Evolutionary conservation across 2,888 invertebrate species (phyloP).

Genomic region (Abscondita cerata): DNA sequence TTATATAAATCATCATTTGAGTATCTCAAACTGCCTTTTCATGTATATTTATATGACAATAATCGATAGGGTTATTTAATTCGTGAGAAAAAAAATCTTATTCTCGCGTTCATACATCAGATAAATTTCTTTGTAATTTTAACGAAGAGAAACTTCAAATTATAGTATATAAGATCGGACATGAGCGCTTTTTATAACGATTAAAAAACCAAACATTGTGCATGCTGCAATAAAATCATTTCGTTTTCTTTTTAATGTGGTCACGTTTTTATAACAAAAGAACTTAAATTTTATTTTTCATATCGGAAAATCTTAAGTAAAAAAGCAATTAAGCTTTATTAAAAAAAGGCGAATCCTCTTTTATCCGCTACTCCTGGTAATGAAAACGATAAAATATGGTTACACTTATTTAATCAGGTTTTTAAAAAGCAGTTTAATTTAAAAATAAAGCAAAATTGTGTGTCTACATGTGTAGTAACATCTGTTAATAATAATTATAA

Average conservation of each 20-base stretch:
- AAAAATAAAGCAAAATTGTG: too few species aligned
- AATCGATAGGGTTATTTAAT: conserved; percentile 13
- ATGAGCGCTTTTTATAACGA: conserved; percentile 13
- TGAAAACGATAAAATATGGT: background rate
- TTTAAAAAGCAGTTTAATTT: too few species aligned
- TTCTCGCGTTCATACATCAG: conserved; percentile 9
- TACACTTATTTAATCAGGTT: too few species aligned
- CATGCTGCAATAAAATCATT: conserved; percentile 9
- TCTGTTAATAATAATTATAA: conserved; percentile 8
- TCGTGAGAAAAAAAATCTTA: background rate
- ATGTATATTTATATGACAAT: conserved; percentile 15
- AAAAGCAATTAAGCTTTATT: conserved; percentile 30
- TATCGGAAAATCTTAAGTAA: too few species aligned
- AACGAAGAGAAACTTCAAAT: conserved; percentile 32
- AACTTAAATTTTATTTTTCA: background rate
- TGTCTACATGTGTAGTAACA: conserved; percentile 3
- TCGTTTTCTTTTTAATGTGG: conserved; percentile 6
- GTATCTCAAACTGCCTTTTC: conserved; percentile 25
- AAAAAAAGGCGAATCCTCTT: conserved; percentile 22
- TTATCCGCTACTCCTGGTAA: conserved; percentile 8
- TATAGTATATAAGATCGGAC: conserved; percentile 24
- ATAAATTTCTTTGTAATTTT: conserved; percentile 27
- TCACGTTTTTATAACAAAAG: conserved; percentile 29
- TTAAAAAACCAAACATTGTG: conserved; percentile 23
- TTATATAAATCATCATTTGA: conserved; percentile 27